Base-by-base conservation (phyloP, 2,888 invertebrate genomes). In the Ptycholaimellus sp. region DNA sequence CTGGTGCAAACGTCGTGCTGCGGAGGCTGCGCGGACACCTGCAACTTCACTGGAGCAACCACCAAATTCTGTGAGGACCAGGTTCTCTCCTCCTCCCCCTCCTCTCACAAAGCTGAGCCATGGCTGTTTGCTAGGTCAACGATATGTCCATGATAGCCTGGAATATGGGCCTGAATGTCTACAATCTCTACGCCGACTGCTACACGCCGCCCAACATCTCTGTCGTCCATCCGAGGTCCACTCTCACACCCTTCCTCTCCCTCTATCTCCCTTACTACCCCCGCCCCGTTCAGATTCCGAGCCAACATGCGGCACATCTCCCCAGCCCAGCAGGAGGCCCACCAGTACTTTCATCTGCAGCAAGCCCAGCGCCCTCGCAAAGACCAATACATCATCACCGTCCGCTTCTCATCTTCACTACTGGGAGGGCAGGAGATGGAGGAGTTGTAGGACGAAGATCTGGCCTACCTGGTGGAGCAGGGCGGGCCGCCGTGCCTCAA, bases 81-180 rank as follows among this genome's bases (percentile, higher is more conserved):
- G 3, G 14, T 27, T 33, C 16, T 19, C 21, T 11, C 9, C 2
- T 19, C 16, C 20, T 33, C 14, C 2, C 21, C 21, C 14, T 33
- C 7, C 11, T 2, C 17, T 18, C 11, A 20, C 29, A 21, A 18
- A 16, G 16, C 19, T 11, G 19, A 16, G 33, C 5, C 38, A 6
- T 29, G 22, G 18, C n/a, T 14, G 22, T 4, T 13, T 33, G 17
- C 36, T 37, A 14, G 46, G 52, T 54, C 28, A 48, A 51, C 34
- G 51, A 53, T 23, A 54, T 54, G 41, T 54, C 51, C 49, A 49
- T 54, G 33, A 53, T 53, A 43, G 37, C 54, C 19, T 54, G 54
- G 54, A 46, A 44, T 37, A 51, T 52, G n/a, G 54, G 54, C 18
- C 42, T 54, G 20, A 54, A 54, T 35, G 52, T 52, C 16, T 50